Percentiles rank a stretch among this genome's conserved stretches.
Conservation (phyloP, 2,888 invertebrate genomes). For the Biston betularia region DNA sequence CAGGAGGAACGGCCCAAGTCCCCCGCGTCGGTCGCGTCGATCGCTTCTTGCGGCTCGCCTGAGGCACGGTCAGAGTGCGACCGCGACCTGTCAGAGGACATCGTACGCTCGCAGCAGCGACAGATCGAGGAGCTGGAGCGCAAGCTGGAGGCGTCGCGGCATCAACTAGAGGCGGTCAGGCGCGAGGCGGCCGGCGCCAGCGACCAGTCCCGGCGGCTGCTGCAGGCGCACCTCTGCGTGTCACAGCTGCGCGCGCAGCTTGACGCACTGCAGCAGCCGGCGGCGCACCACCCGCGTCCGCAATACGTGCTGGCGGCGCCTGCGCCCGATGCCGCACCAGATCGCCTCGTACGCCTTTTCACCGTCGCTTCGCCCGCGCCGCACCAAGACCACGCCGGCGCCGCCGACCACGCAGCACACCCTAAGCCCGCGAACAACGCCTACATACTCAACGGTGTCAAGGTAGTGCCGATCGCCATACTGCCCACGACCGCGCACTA, state of each 20-base stretch:
- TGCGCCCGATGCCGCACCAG: conserved; percentile 56
- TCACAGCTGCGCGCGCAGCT: conserved; percentile 87
- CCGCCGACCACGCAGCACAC: conserved; percentile 43
- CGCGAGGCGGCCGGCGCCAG: conserved; percentile 85
- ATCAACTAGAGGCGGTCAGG: conserved; percentile 90
- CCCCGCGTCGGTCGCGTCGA: conserved; percentile 66
- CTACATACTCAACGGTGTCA: conserved; percentile 88
- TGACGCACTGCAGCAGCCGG: conserved; percentile 86
- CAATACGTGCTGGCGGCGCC: conserved; percentile 75
- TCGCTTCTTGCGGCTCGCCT: conserved; percentile 62
- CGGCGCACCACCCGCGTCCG: conserved; percentile 66
- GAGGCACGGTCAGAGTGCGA: conserved; percentile 70
- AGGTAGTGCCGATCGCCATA: conserved; percentile 81
- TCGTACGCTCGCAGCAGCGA: conserved; percentile 92
- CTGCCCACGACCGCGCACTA: conserved; percentile 77
- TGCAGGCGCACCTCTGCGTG: conserved; percentile 88
- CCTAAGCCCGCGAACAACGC: conserved; percentile 77
- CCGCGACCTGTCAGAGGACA: conserved; percentile 87
- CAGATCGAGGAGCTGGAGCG: conserved; percentile 95
- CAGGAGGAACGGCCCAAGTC: conserved; percentile 80
- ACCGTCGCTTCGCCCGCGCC: conserved; percentile 63
- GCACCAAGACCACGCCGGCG: conserved; percentile 41
- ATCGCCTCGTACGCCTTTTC: conserved; percentile 67
- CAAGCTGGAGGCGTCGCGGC: conserved; percentile 91
- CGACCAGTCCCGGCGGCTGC: conserved; percentile 77